Base-by-base conservation (phyloP, 2,113 vertebrate species). In the Rhabdornis inornatus region DNA sequence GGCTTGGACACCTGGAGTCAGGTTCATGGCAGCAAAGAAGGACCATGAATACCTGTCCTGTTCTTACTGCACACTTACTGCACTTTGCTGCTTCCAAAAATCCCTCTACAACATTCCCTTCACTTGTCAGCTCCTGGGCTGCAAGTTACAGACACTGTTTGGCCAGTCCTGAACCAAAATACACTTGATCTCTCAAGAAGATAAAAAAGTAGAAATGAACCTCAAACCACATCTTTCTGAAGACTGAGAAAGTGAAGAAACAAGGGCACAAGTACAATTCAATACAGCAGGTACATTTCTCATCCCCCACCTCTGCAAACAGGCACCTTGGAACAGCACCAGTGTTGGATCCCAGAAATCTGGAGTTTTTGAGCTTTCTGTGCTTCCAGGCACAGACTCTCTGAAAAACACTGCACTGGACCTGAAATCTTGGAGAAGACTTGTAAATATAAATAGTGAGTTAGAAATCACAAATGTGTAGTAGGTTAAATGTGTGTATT, bases 191-290 rank as follows among this genome's bases (percentile, higher is more conserved):
- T 90, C 65, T 42, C 16, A 25, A n/a, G 57, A 25, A 39, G 35
- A 15, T 52, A 23, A 63, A 40, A 77, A 53, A 40, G 33, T 3
- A 33, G 42, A 28, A 44, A 24, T 0, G 1, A 33, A 61, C 19
- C 40, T 90, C 35, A 59, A 52, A 63, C 7, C 21, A 33, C 24
- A 17, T 35, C 49, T 76, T 59, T 39, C 70, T 68, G 70, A 30
- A 28, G n/a, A 18, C 3, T 12, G 45, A 56, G 57, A 60, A 9
- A 18, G 30, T 10, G 37, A 87, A 83, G 68, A 69, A 76, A 63
- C 20, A 53, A 53, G 50, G 33, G 2, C 39, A 53, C 1, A 2
- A n/a, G n/a, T 5, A 30, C 1, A 2, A 7, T 13, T n/a, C 55
- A 28, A 5, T 31, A 23, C 10, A 63, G n/a, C 63, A 65, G 37